Percentiles rank a stretch among this genome's conserved stretches.
Evolutionary conservation across 2,113 vertebrate species (phyloP).

Genomic region (Bubo scandiacus): DNA sequence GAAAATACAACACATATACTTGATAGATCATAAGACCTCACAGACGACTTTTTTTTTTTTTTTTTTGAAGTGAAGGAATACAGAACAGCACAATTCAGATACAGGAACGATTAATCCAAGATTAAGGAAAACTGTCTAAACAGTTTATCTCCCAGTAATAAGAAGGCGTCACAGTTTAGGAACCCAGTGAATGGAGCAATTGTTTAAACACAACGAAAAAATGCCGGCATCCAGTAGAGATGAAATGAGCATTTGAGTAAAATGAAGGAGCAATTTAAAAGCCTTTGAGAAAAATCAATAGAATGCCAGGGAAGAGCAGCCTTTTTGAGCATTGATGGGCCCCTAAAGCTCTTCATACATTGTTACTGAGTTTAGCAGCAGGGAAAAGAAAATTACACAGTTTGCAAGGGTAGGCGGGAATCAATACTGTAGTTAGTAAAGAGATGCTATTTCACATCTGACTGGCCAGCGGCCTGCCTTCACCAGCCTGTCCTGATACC

Average conservation of each 20-base stretch:
- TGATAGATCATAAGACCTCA: constrained; percentile 35
- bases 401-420: constrained; percentile 78
- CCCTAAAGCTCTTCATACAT: constrained; percentile 74
- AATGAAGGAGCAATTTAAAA: constrained; percentile 88
- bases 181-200: constrained; percentile 77
- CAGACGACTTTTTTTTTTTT: constrained; percentile 4
- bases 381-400: constrained; percentile 81
- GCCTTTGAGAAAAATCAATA: constrained; percentile 88
- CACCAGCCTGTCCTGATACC: constrained; percentile 75
- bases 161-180: constrained; percentile 83
- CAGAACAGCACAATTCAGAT: constrained; percentile 64
- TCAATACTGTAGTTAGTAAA: constrained; percentile 93
- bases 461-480: constrained; percentile 82
- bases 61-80: constrained; percentile 63
- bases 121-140: constrained; percentile 83
- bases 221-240: constrained; percentile 72
- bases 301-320: constrained; percentile 70
- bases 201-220: constrained; percentile 82
- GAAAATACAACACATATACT: background rate
- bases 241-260: constrained; percentile 80
- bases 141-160: constrained; percentile 84
- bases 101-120: constrained; percentile 78
- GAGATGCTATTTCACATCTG: constrained; percentile 98
- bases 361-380: constrained; percentile 79
- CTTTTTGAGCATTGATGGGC: constrained; percentile 76